Base-by-base conservation (phyloP, 1,140 invertebrate genomes). In the Fopius arisanus region DNA sequence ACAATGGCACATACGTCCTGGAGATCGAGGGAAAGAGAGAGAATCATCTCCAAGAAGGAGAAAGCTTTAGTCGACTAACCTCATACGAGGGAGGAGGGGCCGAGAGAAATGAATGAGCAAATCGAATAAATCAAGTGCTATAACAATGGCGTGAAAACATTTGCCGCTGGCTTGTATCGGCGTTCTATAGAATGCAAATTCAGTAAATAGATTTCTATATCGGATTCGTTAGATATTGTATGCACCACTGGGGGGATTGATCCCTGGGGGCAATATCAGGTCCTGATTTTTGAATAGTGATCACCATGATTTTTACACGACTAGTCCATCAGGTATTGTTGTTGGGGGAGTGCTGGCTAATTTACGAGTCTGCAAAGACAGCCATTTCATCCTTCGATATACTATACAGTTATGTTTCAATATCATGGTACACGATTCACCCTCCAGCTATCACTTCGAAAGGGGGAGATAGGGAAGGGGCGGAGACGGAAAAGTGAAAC, bases 81-180 rank as follows among this genome's bases (percentile, higher is more conserved):
- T 48, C 41, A 14, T 19, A 59, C 9, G 19, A 59, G 19, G 43
- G 19, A 51, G 19, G 43, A 59, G 23, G 67, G 21, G 28, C 16
- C 19, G 6, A 19, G 14, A 40, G 65, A 40, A 29, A 66, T 33
- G 43, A 5, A 23, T n/a, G 28, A 29, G 41, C 48, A 70, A 74
- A 63, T 33, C 67, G 41, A 66, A 74, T 74, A 74, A 70, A 74
- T 74, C 73, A 70, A 65, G 14, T 74, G 67, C 26, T 21, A 74
- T 54, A 74, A 70, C 54, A 74, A 74, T 74, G 19, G 51, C 68
- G 67, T 62, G 33, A 69, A 73, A 73, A 73, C 63, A 67, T 51
- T 73, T 33, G 70, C 59, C 54, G 43, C n/a, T 33, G 26, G 21
- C 3, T 66, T 16, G 65, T 41, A 67, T 65, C 6, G 63, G 41